phyloP scores from a whole-genome alignment of 2,797 vertebrate species.

The Pangasius krempfi region DNA sequence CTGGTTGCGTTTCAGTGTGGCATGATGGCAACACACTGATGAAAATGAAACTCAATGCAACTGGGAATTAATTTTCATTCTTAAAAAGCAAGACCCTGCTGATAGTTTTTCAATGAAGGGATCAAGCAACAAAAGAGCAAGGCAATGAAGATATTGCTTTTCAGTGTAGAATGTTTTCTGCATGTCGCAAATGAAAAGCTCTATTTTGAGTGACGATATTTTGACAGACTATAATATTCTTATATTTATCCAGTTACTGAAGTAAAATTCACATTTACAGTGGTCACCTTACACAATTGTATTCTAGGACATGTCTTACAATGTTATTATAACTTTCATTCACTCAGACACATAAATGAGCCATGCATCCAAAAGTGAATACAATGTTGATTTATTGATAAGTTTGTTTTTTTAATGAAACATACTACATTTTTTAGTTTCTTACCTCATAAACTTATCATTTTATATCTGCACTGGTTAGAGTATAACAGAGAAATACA shows the following conservation, averaged over 20 bases:
- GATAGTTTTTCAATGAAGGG: background rate
- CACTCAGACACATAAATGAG: background rate
- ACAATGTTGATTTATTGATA: background rate
- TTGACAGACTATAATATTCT: background rate
- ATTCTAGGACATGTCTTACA: background rate
- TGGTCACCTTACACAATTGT: background rate
- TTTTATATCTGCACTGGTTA: background rate
- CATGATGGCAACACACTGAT: background rate
- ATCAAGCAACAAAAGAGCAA: background rate
- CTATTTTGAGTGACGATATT: background rate
- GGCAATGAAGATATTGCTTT: background rate
- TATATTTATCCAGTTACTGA: background rate
- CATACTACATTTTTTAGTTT: background rate
- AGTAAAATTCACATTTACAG: background rate
- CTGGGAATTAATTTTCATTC: background rate
- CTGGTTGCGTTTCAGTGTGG: background rate
- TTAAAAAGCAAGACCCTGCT: background rate
- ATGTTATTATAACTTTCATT: background rate
- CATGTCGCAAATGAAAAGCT: background rate
- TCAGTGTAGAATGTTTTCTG: background rate
- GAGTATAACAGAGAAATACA: background rate
- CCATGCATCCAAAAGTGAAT: background rate
- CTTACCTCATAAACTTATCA: background rate
- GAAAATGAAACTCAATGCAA: background rate
- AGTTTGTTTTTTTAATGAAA: background rate